Evolutionary conservation across 2,797 vertebrate genomes (phyloP).

Genomic region (Momotus momota): DNA sequence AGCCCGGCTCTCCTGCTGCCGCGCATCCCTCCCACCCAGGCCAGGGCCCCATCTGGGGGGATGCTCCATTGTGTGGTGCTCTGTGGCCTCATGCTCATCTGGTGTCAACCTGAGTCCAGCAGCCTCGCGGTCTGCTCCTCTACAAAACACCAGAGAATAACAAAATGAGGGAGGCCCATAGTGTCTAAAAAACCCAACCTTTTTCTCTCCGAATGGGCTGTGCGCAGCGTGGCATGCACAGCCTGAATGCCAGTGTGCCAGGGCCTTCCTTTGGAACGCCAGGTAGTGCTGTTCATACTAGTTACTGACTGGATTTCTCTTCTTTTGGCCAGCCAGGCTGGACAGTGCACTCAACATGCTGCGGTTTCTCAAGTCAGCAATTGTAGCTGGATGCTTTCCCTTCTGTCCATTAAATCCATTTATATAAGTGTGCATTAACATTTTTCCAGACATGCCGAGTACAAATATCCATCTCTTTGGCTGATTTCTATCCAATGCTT

Average conservation of each 20-base stretch:
- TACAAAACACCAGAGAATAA: not conserved
- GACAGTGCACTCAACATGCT: not conserved
- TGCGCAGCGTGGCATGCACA: rapidly evolving
- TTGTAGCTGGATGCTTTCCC: slow-evolving; percentile 42
- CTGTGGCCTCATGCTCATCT: rapidly evolving
- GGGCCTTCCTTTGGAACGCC: not conserved
- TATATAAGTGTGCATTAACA: slow-evolving; percentile 5
- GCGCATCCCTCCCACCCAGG: rapidly evolving
- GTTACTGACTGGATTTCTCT: not conserved
- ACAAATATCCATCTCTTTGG: slow-evolving; percentile 8
- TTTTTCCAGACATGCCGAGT: not conserved
- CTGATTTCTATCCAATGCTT: slow-evolving; percentile 6
- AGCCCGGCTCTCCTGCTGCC: rapidly evolving
- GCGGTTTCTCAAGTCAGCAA: not conserved
- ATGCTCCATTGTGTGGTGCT: not conserved
- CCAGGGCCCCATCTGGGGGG: too few species aligned
- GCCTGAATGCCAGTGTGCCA: not conserved
- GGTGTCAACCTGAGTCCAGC: rapidly evolving
- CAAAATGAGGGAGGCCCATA: not conserved
- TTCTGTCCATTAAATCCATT: slow-evolving; percentile 23
- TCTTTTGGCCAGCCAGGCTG: not conserved
- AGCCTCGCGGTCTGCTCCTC: not conserved
- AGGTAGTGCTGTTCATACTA: not conserved
- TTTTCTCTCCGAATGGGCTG: not conserved
- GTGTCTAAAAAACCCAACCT: too few species aligned